Base-by-base conservation (phyloP, 2,888 invertebrate species). In the Ophion ventricosus region DNA sequence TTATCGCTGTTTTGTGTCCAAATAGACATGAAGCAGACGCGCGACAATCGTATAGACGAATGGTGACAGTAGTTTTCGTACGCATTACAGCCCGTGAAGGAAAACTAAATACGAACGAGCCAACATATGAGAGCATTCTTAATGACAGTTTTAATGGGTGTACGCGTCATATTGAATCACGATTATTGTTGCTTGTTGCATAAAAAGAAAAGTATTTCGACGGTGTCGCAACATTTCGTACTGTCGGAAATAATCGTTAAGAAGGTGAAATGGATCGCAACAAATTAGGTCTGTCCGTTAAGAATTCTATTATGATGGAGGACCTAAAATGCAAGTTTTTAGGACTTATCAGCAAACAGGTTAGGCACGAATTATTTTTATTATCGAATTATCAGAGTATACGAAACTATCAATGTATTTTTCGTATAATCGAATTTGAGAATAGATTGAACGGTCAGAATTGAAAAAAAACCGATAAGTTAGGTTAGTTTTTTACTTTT, bases 241-340 rank as follows among this genome's bases (percentile, higher is more conserved):
- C n/a, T 59, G 23, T 72, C 26, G n/a, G 11, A 64, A 66, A 70
- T 43, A 59, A 23, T 76, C n/a, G 26, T 72, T 23, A 49, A 23
- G 29, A 73, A 25, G 35, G n/a, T 78, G 79, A 81, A 80, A 88
- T 88, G 88, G 88, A 87, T 83, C 85, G 80, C 57, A 86, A 87
- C 74, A 88, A 87, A 75, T 83, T 87, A 29, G 81, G 87, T 57
- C 79, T 90, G 63, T 88, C 89, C 29, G 85, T 87, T 23, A 90
- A 89, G 67, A 89, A 89, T 76, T 87, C 88, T 72, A 87, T 89
- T 83, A 91, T 88, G 87, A 92, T 92, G 92, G 92, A 92, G 72
- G 92, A 92, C 70, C 86, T 92, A 23, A 92, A 92, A 88, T 90
- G 88, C 64, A 92, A 92, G 89, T 90, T 92, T 85, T 87, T 92